These are phyloP conservation scores for Malacoraja senta DNA, from an alignment of 2,797 vertebrate genomes.

Conservation along the genomic window DNA sequence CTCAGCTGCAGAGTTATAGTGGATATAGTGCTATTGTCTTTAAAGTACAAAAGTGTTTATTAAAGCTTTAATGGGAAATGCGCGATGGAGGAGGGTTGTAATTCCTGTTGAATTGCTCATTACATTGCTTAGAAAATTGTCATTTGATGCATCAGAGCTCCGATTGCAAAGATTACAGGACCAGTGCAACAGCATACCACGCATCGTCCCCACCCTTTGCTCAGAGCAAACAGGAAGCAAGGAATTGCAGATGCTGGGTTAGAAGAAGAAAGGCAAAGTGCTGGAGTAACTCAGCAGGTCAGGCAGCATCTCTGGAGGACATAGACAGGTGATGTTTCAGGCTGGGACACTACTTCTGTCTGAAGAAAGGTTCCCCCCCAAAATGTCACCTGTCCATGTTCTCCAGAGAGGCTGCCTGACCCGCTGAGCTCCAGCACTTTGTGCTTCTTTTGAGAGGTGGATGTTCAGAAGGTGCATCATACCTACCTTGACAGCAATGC, in stretches of 20 bases:
- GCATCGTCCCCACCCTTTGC: background rate
- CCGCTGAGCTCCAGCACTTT: no score
- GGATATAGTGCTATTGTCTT: background rate
- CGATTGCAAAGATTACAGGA: background rate
- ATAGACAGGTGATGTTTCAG: no score
- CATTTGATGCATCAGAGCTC: background rate
- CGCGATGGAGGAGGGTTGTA: background rate
- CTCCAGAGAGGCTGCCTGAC: no score
- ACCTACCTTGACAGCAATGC: background rate
- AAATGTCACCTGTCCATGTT: no score
- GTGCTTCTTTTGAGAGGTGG: no score
- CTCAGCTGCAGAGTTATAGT: no score
- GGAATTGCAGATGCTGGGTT: no score
- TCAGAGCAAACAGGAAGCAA: background rate
- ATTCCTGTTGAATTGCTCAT: background rate
- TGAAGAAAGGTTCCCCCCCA: no score
- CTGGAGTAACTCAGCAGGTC: no score
- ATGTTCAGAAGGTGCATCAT: background rate
- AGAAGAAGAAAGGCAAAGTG: no score
- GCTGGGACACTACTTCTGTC: no score
- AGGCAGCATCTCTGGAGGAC: no score
- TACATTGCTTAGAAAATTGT: background rate
- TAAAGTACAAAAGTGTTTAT: background rate
- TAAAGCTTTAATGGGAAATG: background rate
- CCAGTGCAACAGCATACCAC: background rate